Base-by-base conservation (phyloP, 2,113 vertebrate species). In the Jaculus jaculus region DNA sequence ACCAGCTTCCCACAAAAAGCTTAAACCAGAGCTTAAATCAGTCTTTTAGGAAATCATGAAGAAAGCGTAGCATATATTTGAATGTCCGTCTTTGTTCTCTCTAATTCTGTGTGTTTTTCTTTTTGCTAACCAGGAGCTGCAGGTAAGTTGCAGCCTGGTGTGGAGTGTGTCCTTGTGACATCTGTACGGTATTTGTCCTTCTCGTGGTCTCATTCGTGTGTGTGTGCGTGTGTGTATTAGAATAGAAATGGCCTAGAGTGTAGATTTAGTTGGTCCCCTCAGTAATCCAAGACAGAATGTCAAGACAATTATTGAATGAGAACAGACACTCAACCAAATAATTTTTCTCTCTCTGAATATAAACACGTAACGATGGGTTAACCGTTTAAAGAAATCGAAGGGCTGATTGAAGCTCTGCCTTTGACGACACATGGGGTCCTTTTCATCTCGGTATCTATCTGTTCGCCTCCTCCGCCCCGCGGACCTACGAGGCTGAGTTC, bases 51-150 rank as follows among this genome's bases (percentile, higher is more conserved):
- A 97, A 98, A 97, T 97, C 93, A 92, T 93, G 97, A 96, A 96
- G 95, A 91, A 97, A 97, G 97, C 98, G 96, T 97, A 98, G 97
- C 68, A 85, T 98, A 97, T 98, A 98, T 98, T 97, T 98, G 96
- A 98, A 96, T 98, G 98, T 98, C 97, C 98, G 98, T 99, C 98
- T 98, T 98, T 97, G 97, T 98, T 98, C 98, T 98, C 98, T 98
- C 98, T 99, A 99, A 99, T 98, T 98, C 93, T 98, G 90, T 99
- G 97, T 98, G 96, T 99, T 98, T 99, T 98, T 98, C 98, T 98
- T 99, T 98, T 99, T 99, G 99, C 99, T 98, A 99, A 98, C 99
- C 99, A 99, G 99, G 99, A 99, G 98, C 98, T 99, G 98, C 99
- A 99, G 99, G 99, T 99, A 99, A 99, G 99, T 99, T 98, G 98